Conservation (phyloP, 2,888 invertebrate species). For the Notocelia uddmanniana region DNA sequence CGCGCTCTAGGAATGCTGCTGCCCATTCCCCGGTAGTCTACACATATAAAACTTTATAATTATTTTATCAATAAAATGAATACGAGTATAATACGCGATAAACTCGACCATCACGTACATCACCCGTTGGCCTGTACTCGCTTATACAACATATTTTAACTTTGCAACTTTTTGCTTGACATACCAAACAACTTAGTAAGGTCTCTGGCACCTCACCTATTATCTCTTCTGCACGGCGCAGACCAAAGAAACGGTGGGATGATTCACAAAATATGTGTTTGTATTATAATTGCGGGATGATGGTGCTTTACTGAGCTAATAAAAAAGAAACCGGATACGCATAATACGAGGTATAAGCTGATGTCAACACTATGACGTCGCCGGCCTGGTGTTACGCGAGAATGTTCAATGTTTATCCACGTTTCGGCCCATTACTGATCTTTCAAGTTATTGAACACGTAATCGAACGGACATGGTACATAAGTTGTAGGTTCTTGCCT, state of each 20-base stretch:
- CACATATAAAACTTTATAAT: no score
- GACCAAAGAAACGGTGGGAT: constrained; percentile 35
- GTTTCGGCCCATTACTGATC: background rate
- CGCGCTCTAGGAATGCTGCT: no score
- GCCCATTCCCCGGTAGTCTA: no score
- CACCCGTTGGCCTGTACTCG: background rate
- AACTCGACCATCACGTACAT: background rate
- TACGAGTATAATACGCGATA: no score
- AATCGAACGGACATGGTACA: background rate
- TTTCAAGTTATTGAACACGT: background rate
- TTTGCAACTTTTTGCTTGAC: constrained; percentile 16
- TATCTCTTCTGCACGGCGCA: constrained; percentile 32
- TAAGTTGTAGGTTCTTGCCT: no score
- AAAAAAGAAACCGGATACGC: constrained; percentile 69
- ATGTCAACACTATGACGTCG: constrained; percentile 79
- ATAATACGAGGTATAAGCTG: constrained; percentile 62
- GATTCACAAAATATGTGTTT: constrained; percentile 43
- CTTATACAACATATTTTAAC: constrained; percentile 1
- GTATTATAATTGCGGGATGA: constrained; percentile 45
- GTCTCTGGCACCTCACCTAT: constrained; percentile 22
- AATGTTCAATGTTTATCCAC: constrained; percentile 24
- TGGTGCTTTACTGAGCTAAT: constrained; percentile 43
- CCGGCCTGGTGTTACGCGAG: constrained; percentile 48
- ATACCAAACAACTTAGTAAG: constrained; percentile 28
- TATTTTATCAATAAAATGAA: no score